Evolutionary conservation across 2,888 invertebrate genomes (phyloP).

Genomic region (Oscheius onirici): DNA sequence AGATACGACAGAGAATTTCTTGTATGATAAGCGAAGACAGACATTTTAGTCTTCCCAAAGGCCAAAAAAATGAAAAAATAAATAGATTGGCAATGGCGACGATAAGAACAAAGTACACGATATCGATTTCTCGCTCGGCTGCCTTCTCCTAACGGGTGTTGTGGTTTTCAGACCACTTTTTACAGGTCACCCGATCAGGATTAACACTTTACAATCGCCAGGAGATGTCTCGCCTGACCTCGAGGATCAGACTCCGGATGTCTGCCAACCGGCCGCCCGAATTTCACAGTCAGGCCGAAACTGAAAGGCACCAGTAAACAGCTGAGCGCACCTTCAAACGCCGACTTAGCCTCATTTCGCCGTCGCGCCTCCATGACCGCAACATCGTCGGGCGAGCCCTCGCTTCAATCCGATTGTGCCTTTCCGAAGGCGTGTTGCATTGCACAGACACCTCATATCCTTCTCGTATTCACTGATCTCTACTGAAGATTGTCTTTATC

Average conservation of each 20-base stretch:
- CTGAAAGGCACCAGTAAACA: slow-evolving; percentile 31
- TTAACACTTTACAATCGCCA: background rate
- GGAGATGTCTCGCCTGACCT: slow-evolving; percentile 15
- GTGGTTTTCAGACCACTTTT: no score
- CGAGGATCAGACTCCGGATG: slow-evolving; percentile 24
- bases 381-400: background rate
- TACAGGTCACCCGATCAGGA: background rate
- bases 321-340: slow-evolving; percentile 32
- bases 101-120: no score
- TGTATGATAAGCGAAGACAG: no score
- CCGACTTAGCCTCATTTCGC: slow-evolving; percentile 34
- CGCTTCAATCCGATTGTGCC: slow-evolving; percentile 14
- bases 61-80: no score
- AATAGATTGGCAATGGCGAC: no score
- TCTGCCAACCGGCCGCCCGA: background rate
- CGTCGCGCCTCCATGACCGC: slow-evolving; percentile 30
- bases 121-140: no score
- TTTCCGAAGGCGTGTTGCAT: background rate
- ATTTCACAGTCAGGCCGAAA: slow-evolving; percentile 17
- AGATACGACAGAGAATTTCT: no score
- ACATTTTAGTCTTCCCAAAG: no score
- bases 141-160: no score
- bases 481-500: background rate
- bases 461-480: background rate
- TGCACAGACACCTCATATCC: background rate